These are phyloP conservation scores for Ochotona curzoniae DNA, from an alignment of 2,113 vertebrate genomes.

Conservation along the genomic window DNA sequence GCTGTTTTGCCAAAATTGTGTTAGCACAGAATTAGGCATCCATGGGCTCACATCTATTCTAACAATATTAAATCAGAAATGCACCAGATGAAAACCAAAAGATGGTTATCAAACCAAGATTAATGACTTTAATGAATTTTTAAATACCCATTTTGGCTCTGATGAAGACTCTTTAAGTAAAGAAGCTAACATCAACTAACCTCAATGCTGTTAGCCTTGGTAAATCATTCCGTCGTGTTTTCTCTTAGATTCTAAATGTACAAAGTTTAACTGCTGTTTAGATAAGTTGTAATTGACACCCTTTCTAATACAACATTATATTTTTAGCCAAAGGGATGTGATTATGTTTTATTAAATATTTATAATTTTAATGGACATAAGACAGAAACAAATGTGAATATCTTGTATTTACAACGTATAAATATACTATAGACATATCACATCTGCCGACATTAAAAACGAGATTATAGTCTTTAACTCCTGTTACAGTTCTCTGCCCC, in stretches of 20 bases:
- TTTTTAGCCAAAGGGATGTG: conserved; percentile 33
- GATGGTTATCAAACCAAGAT: conserved; percentile 73
- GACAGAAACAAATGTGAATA: neutral
- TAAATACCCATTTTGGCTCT: conserved; percentile 70
- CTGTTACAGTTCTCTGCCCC: neutral
- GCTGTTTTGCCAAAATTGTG: conserved; percentile 64
- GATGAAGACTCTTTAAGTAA: conserved; percentile 74
- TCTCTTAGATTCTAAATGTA: conserved; percentile 33
- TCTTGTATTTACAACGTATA: neutral
- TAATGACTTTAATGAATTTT: conserved; percentile 64
- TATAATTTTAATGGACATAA: conserved; percentile 42
- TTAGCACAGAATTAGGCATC: conserved; percentile 74
- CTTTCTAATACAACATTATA: neutral
- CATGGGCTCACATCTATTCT: conserved; percentile 61
- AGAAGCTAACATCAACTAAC: neutral
- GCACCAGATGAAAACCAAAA: conserved; percentile 73
- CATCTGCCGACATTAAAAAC: conserved; percentile 12
- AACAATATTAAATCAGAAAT: conserved; percentile 72
- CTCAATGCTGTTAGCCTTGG: neutral
- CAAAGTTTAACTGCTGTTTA: conserved; percentile 9
- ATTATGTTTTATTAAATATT: conserved; percentile 61
- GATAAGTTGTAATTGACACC: neutral
- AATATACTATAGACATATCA: neutral
- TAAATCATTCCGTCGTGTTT: neutral
- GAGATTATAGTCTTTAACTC: neutral